Percentiles rank a stretch among this genome's conserved stretches.
Conservation (phyloP, 2,797 vertebrate genomes). For the Nannoperca obscura region DNA sequence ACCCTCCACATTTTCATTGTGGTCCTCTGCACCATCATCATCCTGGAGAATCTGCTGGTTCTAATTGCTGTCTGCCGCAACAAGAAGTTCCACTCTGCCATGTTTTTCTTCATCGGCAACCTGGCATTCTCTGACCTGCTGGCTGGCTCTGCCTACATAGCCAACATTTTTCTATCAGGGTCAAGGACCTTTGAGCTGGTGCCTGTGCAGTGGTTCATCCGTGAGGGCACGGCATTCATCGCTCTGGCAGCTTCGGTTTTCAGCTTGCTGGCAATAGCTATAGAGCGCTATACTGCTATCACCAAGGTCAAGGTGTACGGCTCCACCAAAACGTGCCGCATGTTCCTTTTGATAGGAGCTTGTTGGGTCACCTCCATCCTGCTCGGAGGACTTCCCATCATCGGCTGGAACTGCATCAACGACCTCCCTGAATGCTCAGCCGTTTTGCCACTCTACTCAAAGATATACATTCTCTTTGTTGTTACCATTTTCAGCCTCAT, state of each 20-base stretch:
- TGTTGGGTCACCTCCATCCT: conserved; percentile 94
- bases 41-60: conserved; percentile 94
- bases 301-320: conserved; percentile 94
- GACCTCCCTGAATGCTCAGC: conserved; percentile 88
- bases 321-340: conserved; percentile 91
- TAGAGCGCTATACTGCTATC: conserved; percentile 94
- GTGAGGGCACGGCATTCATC: conserved; percentile 95
- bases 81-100: conserved; percentile 96
- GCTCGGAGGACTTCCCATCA: conserved; percentile 92
- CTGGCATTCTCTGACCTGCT: conserved; percentile 94
- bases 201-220: conserved; percentile 94
- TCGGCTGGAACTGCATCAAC: conserved; percentile 96
- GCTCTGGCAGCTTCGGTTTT: conserved; percentile 94
- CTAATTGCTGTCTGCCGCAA: conserved; percentile 92
- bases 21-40: conserved; percentile 91
- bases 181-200: conserved; percentile 85
- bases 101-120: conserved; percentile 98
- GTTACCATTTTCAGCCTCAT: conserved; percentile 93
- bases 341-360: conserved; percentile 93
- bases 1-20: conserved; percentile 84
- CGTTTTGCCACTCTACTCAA: conserved; percentile 94
- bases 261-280: conserved; percentile 95
- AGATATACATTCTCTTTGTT: conserved; percentile 92
- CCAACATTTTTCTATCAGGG: conserved; percentile 92
- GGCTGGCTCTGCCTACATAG: conserved; percentile 93